A percentile compares a stretch with the other conserved stretches of the same genome.
Evolutionary conservation across 2,113 vertebrate species (phyloP).

Genomic region (Prinia subflava): DNA sequence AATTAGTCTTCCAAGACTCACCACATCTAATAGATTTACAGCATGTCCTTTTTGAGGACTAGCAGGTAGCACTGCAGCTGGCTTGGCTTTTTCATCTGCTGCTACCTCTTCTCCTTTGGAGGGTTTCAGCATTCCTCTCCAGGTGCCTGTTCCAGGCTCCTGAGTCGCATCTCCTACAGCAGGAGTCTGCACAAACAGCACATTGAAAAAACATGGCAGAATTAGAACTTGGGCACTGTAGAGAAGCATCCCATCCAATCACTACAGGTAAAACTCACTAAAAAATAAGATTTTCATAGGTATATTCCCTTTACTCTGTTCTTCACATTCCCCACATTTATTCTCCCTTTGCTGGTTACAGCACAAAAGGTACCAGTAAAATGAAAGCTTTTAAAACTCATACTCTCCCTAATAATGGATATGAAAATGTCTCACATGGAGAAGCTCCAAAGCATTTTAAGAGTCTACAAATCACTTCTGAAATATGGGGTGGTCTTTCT

Average conservation of each 20-base stretch:
- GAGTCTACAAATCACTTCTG: neutral
- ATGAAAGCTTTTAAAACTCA: neutral
- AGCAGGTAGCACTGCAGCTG: slow-evolving; percentile 58
- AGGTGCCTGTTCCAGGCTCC: slow-evolving; percentile 85
- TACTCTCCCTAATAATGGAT: neutral
- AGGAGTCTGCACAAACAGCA: slow-evolving; percentile 62
- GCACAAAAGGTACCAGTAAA: neutral
- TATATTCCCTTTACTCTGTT: neutral
- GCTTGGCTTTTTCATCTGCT: slow-evolving; percentile 75
- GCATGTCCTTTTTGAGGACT: slow-evolving; percentile 90
- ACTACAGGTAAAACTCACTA: neutral
- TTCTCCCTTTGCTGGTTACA: neutral
- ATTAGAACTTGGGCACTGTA: neutral
- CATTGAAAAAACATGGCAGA: neutral
- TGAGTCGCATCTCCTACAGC: slow-evolving; percentile 71
- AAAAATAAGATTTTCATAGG: neutral
- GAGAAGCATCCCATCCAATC: neutral
- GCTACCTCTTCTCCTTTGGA: slow-evolving; percentile 79
- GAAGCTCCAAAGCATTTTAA: neutral
- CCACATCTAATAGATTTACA: slow-evolving; percentile 96
- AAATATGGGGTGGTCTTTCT: neutral
- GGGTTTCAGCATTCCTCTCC: slow-evolving; percentile 94
- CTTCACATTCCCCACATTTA: neutral
- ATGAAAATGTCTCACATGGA: neutral
- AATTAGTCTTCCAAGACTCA: slow-evolving; percentile 40